These are phyloP conservation scores for Panonychus citri DNA, from an alignment of 1,140 invertebrate species.

Conservation along the genomic window DNA sequence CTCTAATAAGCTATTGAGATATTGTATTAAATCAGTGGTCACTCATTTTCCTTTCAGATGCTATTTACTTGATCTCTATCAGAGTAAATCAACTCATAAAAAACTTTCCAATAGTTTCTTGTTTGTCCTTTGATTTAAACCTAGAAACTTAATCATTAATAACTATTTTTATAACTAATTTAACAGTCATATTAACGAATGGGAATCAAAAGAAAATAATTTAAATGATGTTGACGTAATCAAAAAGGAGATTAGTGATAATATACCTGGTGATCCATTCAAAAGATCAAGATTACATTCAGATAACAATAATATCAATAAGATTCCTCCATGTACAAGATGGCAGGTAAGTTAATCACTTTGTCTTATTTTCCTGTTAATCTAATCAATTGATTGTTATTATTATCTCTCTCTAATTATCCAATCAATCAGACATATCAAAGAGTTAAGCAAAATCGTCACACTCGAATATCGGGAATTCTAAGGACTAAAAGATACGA, in stretches of 20 bases:
- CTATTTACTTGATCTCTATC: background rate
- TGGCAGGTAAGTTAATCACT: background rate
- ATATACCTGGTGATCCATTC: background rate
- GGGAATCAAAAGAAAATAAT: background rate
- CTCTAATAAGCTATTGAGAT: background rate
- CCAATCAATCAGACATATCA: background rate
- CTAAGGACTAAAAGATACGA: no score
- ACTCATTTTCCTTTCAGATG: background rate
- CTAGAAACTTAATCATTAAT: no score
- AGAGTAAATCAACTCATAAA: background rate
- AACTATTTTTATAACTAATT: background rate
- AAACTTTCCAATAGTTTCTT: no score
- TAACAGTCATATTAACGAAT: background rate
- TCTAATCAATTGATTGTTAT: background rate
- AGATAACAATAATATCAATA: no score
- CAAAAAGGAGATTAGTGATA: background rate
- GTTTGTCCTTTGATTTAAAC: no score
- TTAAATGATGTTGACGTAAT: background rate
- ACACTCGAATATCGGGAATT: background rate
- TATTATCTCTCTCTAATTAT: background rate
- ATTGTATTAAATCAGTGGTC: background rate
- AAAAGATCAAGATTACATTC: background rate
- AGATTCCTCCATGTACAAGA: background rate
- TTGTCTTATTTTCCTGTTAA: background rate
- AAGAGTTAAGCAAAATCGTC: background rate